A percentile compares a stretch with the other conserved stretches of the same genome.
Conservation (phyloP, 2,888 invertebrate genomes). For the Acanthosoma haemorrhoidale region DNA sequence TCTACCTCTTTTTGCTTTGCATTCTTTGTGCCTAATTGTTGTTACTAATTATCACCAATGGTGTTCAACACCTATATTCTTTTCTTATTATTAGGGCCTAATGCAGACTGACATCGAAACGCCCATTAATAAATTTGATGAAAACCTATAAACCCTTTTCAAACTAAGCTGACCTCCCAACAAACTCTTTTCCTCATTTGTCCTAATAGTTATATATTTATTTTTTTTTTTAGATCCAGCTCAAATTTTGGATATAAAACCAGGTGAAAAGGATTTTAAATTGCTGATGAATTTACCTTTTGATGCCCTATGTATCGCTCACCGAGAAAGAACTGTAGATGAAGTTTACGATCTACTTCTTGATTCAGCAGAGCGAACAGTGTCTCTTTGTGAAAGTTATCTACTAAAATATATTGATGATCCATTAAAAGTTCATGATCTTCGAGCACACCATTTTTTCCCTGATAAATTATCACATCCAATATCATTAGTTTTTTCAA, state of each 20-base stretch:
- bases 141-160: too few relatives aligned
- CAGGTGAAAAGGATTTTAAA: background rate
- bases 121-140: too few relatives aligned
- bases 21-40: too few relatives aligned
- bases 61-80: too few relatives aligned
- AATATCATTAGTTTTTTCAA: conserved; percentile 66
- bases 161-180: too few relatives aligned
- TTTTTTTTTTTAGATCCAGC: background rate
- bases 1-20: too few relatives aligned
- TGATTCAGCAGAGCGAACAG: conserved; percentile 66
- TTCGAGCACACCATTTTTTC: conserved; percentile 69
- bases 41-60: too few relatives aligned
- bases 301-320: conserved; percentile 67
- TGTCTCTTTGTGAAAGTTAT: conserved; percentile 60
- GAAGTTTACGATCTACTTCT: conserved; percentile 68
- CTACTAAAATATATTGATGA: conserved; percentile 54
- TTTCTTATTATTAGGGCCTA: too few relatives aligned
- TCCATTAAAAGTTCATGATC: conserved; percentile 51
- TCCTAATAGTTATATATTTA: background rate
- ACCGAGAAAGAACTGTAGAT: conserved; percentile 57
- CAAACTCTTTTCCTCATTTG: too few relatives aligned
- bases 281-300: conserved; percentile 45
- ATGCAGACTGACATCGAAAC: too few relatives aligned
- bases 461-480: conserved; percentile 68
- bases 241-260: background rate